phyloP scores from a whole-genome alignment of 2,113 vertebrate genomes.

The Oreochromis tanganicae region DNA sequence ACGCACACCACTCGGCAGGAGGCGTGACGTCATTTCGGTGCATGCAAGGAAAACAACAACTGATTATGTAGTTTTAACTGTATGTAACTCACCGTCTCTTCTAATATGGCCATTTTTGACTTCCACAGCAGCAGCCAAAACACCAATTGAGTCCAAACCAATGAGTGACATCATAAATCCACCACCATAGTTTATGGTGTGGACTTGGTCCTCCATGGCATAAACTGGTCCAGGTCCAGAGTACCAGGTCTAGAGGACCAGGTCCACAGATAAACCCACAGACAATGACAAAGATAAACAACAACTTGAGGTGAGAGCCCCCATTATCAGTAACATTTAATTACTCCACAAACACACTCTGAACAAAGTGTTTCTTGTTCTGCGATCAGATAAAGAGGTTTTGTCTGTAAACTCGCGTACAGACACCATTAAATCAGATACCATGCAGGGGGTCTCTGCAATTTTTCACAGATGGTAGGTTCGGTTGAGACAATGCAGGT shows the following conservation, averaged over 20 bases:
- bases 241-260: not conserved
- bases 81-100: not conserved
- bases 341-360: not conserved
- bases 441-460: slow-evolving; percentile 22
- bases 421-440: not conserved
- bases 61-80: not conserved
- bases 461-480: slow-evolving; percentile 51
- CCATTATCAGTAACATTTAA: not conserved
- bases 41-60: not conserved
- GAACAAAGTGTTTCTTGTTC: slow-evolving; percentile 31
- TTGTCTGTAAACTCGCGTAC: not conserved
- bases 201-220: not conserved
- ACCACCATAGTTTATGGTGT: not conserved
- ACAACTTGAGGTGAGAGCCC: slow-evolving; percentile 2
- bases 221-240: not conserved
- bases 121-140: not conserved
- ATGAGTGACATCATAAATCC: not conserved
- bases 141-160: not conserved
- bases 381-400: slow-evolving; percentile 9
- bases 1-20: not conserved
- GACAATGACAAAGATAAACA: not conserved
- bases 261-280: not conserved
- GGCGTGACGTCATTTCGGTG: not conserved
- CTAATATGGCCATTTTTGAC: not conserved
- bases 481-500: slow-evolving; percentile 43